These are phyloP conservation scores for Drosophila simulans DNA, from an alignment of 1,140 invertebrate species.

Conservation along the genomic window DNA sequence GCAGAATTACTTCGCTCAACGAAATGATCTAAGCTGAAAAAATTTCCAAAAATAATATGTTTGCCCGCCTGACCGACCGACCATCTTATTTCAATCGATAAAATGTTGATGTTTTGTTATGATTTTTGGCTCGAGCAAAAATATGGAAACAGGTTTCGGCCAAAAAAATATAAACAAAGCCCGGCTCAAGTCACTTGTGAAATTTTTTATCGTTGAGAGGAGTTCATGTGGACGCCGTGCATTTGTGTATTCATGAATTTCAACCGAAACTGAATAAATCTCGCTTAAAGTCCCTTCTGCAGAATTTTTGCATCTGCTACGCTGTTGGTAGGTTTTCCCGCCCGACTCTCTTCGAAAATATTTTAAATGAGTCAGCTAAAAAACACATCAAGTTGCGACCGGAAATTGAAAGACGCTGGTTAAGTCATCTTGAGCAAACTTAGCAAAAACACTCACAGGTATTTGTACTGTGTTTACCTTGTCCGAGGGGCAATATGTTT, in stretches of 20 bases:
- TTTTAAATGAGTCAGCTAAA: slow-evolving; percentile 60
- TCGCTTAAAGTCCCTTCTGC: slow-evolving; percentile 33
- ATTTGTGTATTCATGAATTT: slow-evolving; percentile 34
- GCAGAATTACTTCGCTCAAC: slow-evolving; percentile 3
- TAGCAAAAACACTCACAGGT: slow-evolving; percentile 9
- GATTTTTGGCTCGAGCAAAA: slow-evolving; percentile 42
- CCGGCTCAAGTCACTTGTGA: slow-evolving; percentile 15
- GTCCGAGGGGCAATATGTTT: slow-evolving; percentile 19
- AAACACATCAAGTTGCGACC: slow-evolving; percentile 34
- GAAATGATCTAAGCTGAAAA: slow-evolving; percentile 66
- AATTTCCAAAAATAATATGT: slow-evolving; percentile 41
- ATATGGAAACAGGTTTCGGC: slow-evolving; percentile 52
- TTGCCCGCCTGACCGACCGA: background rate
- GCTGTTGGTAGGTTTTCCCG: slow-evolving; percentile 12
- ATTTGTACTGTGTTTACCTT: slow-evolving; percentile 23
- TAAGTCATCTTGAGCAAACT: slow-evolving; percentile 19
- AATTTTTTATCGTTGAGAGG: slow-evolving; percentile 1
- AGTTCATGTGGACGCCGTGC: slow-evolving; percentile 4
- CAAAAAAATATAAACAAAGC: slow-evolving; percentile 39
- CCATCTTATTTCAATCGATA: slow-evolving; percentile 24
- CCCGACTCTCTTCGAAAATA: slow-evolving; percentile 18
- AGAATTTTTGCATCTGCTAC: slow-evolving; percentile 41
- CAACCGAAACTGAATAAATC: slow-evolving; percentile 34
- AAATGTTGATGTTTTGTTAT: slow-evolving; percentile 47
- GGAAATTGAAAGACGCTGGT: slow-evolving; percentile 54